phyloP scores from a whole-genome alignment of 1,140 invertebrate genomes.

The Armadillidium nasatum region DNA sequence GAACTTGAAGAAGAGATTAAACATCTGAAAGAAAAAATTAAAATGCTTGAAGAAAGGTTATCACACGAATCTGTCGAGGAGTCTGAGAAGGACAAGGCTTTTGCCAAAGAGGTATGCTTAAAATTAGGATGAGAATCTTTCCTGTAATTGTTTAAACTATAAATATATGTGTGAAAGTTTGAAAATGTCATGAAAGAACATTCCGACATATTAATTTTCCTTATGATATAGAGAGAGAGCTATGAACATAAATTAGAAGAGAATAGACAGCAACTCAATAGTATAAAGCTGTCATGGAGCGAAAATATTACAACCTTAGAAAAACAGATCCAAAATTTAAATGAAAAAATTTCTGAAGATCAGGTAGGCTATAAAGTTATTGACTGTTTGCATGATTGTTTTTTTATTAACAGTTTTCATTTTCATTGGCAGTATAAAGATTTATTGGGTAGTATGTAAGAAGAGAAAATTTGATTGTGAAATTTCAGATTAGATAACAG shows the following conservation, averaged over 20 bases:
- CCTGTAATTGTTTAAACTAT: too few species aligned
- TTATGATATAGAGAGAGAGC: slow-evolving; percentile 22
- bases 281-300: slow-evolving; percentile 85
- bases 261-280: slow-evolving; percentile 72
- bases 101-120: not conserved
- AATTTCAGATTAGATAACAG: too few species aligned
- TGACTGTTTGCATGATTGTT: too few species aligned
- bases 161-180: too few species aligned
- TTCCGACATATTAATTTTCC: too few species aligned
- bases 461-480: too few species aligned
- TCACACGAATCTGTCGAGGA: not conserved
- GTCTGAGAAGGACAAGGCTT: not conserved
- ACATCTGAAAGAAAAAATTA: not conserved
- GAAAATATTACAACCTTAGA: slow-evolving; percentile 78
- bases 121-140: too few species aligned
- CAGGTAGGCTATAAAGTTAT: slow-evolving; percentile 40
- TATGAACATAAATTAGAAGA: slow-evolving; percentile 70
- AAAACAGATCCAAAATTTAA: slow-evolving; percentile 61
- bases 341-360: slow-evolving; percentile 50
- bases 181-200: too few species aligned
- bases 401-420: too few species aligned
- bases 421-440: too few species aligned
- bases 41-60: not conserved
- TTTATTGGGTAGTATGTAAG: too few species aligned
- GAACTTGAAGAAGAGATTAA: not conserved